Evolutionary conservation across 2,113 vertebrate genomes (phyloP).

Genomic region (Acrocephalus kingi): DNA sequence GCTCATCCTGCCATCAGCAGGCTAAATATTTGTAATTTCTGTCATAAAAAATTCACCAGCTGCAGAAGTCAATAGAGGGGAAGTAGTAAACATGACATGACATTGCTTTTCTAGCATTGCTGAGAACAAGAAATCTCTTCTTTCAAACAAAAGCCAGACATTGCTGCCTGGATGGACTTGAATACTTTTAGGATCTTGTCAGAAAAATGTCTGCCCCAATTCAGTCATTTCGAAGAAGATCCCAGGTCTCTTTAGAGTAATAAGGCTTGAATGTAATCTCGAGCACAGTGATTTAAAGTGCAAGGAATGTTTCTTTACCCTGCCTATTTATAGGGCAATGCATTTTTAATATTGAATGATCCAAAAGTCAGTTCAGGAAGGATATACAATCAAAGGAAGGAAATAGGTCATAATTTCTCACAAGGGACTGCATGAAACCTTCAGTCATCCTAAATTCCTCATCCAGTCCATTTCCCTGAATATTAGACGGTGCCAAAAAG

Average conservation of each 20-base stretch:
- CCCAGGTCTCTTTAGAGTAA: constrained; percentile 48
- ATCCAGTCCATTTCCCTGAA: not conserved
- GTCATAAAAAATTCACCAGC: constrained; percentile 70
- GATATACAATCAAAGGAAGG: constrained; percentile 54
- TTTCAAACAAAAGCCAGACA: constrained; percentile 39
- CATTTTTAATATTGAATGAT: constrained; percentile 65
- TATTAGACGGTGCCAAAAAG: not conserved
- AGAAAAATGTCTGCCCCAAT: constrained; percentile 39
- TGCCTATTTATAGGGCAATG: constrained; percentile 52
- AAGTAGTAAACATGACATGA: constrained; percentile 68
- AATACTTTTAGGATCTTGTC: constrained; percentile 51
- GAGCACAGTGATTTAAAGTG: constrained; percentile 24
- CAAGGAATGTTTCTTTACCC: constrained; percentile 28
- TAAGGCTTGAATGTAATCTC: constrained; percentile 39
- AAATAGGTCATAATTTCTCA: constrained; percentile 61
- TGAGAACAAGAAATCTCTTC: constrained; percentile 52
- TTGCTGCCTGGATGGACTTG: constrained; percentile 61
- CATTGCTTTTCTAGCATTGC: constrained; percentile 57
- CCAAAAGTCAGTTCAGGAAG: constrained; percentile 50
- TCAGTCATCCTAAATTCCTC: constrained; percentile 12
- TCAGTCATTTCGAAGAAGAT: constrained; percentile 59
- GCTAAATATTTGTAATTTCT: constrained; percentile 76
- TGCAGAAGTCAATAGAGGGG: constrained; percentile 73
- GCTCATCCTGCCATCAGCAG: constrained; percentile 72
- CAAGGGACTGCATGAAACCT: constrained; percentile 25